These are phyloP conservation scores for Australoheros facetus DNA, from an alignment of 2,797 vertebrate genomes.

Conservation along the genomic window DNA sequence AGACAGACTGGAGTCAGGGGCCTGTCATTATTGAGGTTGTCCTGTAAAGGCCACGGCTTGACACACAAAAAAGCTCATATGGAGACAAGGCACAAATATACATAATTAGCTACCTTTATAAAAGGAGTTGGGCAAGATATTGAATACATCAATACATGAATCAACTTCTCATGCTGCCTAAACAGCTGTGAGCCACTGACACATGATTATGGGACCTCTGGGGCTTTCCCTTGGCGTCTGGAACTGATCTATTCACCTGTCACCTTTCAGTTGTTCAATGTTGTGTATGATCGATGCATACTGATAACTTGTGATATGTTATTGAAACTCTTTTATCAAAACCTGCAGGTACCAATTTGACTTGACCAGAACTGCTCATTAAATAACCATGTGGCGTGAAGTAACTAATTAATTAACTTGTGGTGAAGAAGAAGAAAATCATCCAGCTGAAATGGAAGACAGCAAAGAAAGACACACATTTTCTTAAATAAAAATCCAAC, in stretches of 20 bases:
- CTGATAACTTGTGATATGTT: background rate
- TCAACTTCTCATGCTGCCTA: background rate
- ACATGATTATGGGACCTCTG: background rate
- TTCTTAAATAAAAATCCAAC: background rate
- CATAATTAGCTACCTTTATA: background rate
- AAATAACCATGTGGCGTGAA: background rate
- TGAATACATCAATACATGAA: background rate
- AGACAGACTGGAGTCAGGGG: constrained; percentile 27
- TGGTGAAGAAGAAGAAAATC: background rate
- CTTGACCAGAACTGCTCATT: background rate
- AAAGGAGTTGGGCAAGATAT: background rate
- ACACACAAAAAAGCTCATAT: background rate
- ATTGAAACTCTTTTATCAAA: background rate
- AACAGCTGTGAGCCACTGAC: background rate
- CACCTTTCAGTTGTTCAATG: background rate
- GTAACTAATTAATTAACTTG: background rate
- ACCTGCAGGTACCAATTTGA: background rate
- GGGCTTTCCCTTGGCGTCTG: background rate
- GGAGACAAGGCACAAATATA: background rate
- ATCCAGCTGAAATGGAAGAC: background rate
- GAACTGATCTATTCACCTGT: background rate
- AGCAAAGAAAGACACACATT: background rate
- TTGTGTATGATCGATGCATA: background rate
- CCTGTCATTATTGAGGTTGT: constrained; percentile 42
- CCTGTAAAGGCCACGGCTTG: background rate